Base-by-base conservation (phyloP, 2,888 invertebrate genomes). In the Danaus chrysippus region DNA sequence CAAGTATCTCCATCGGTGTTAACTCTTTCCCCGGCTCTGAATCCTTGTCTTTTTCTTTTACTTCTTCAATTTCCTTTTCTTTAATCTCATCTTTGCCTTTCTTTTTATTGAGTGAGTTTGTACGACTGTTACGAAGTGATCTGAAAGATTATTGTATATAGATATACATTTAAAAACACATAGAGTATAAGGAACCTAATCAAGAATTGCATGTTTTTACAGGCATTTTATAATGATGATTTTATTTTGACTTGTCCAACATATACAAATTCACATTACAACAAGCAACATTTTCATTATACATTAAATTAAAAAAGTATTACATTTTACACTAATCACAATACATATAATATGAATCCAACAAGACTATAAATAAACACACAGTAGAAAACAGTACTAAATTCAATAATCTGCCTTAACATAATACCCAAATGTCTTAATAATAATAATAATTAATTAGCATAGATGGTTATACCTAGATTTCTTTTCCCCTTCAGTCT, bases 1-100 rank as follows among this genome's bases (percentile, higher is more conserved):
- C 95, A 15, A 98, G 87, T 53, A 95, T 92, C 74, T 96, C 95
- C 80, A 98, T 92, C 0, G 97, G 94, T 54, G 93, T 93, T 67
- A 84, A 70, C 5, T 69, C 70, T 13, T 64, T 70, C 6, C 71
- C 70, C 10, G 66, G 65, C 44, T 75, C 74, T n/a, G 68, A 68
- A 19, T 70, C 75, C 55, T 73, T 74, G 12, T 72, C 70, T 19
- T 72, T 67, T 53, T 54, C 70, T 63, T 62, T 77, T 71, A 10
- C 66, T 60, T 15, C 79, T 74, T 61, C 78, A 73, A 77, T 69
- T 12, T 66, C 63, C 44, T 66, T 66, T n/a, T 72, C 69, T 49
- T 68, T 70, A 3, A 66, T 68, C 0, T 83, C 82, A 23, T 83
- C 82, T 42, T 84, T 83, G 61, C 77, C 77, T 63, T 75, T 78